phyloP scores from a whole-genome alignment of 1,140 invertebrate species.

The Argopecten irradians region DNA sequence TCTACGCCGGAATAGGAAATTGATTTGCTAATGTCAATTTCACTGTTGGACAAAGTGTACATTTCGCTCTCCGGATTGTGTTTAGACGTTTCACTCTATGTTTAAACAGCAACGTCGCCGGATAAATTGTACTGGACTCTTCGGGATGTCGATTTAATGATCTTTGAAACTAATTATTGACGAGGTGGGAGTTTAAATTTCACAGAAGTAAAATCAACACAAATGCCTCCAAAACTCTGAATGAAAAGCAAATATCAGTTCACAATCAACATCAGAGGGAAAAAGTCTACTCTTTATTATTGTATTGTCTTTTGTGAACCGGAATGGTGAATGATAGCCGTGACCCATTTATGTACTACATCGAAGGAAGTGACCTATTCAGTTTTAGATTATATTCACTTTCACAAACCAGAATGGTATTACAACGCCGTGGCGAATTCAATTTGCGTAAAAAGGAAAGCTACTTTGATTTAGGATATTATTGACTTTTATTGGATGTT shows the following conservation, averaged over 20 bases:
- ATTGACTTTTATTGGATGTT: neutral
- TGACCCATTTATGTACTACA: no score
- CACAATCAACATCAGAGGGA: no score
- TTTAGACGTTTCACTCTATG: neutral
- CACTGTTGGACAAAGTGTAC: neutral
- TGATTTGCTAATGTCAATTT: constrained; percentile 12
- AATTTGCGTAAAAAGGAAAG: neutral
- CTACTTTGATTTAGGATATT: neutral
- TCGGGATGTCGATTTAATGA: neutral
- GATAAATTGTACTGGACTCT: neutral
- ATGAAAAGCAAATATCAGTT: no score
- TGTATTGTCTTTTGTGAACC: no score
- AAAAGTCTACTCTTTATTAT: no score
- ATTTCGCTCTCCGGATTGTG: neutral
- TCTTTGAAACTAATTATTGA: neutral
- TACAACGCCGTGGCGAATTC: neutral
- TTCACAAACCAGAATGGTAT: neutral
- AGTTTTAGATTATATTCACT: no score
- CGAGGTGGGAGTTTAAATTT: neutral
- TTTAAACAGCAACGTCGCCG: constrained; percentile 1
- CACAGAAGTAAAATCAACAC: neutral
- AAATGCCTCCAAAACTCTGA: no score
- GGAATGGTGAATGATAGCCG: no score
- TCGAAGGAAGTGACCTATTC: no score
- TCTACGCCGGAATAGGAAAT: neutral